phyloP scores from a whole-genome alignment of 2,797 vertebrate species.

The Neomorphus geoffroyi region DNA sequence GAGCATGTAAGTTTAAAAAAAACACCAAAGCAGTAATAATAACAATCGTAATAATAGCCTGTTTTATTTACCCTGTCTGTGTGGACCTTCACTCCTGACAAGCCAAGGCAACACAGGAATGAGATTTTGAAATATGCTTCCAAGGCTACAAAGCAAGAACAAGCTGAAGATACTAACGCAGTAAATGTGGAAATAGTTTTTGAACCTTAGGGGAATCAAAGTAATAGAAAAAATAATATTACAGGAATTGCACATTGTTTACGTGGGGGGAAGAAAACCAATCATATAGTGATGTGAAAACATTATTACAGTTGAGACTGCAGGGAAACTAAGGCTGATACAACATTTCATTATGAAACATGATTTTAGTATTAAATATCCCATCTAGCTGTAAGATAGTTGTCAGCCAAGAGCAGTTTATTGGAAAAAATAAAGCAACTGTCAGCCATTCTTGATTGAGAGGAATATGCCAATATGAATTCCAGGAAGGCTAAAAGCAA shows the following conservation, averaged over 20 bases:
- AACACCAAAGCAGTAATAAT: not conserved
- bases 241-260: slow-evolving; percentile 31
- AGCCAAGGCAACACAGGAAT: not conserved
- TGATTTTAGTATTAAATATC: slow-evolving; percentile 26
- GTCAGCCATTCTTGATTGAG: not conserved
- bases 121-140: slow-evolving; percentile 49
- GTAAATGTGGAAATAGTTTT: not conserved
- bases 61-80: not conserved
- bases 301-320: not conserved
- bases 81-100: not conserved
- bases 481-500: not conserved
- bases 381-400: slow-evolving; percentile 1
- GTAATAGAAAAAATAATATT: slow-evolving; percentile 43
- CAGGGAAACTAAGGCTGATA: not conserved
- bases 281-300: not conserved
- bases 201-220: slow-evolving; percentile 27
- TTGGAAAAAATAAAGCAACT: not conserved
- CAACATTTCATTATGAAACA: slow-evolving; percentile 9
- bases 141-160: not conserved
- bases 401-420: not conserved
- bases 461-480: not conserved
- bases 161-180: not conserved
- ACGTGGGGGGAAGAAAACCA: not conserved
- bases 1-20: not conserved
- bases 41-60: not conserved